Evolutionary conservation across 2,888 invertebrate genomes (phyloP), one percentile per base, ranked within the genome.

Genomic region (Acanthococcus lagerstroemiae): DNA sequence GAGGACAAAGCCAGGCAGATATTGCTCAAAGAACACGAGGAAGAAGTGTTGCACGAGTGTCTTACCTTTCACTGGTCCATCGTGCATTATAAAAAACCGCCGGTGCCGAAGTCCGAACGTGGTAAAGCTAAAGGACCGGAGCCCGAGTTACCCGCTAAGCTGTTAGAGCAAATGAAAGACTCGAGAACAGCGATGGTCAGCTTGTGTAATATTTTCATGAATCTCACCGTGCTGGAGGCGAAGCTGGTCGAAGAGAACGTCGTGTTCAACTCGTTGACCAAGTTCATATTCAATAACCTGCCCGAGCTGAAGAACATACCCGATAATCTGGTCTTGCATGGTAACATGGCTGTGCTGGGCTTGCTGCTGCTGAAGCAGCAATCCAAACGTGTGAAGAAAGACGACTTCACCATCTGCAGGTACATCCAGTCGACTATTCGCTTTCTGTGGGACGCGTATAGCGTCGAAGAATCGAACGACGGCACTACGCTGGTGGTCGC

Each of bases 361-460:
- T 77, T 94, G 22, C 78, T 94, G 17, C 77, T 93, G 44, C 78
- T 93, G 0, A 91, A 92, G 73, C 90, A 91, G 73, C 88, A 88
- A 73, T 84, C 88, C 1, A 87, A 83, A 72, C 85, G 86, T 74
- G 84, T 90, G 0, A 90, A 90, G 75, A 88, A 90, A 74, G 90
- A 90, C 75, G 90, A 91, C 74, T 90, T 90, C 74, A 86, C 90
- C 15, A 90, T 92, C 71, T 91, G 90, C 73, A 84, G 90, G 58
- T 93, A 90, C 74, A 88, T 92, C 69, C 90, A 90, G 75, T 86
- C 89, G 1, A 90, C 91, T 17, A 91, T 94, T 69, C 81, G 92
- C 70, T 94, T 93, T 75, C 78, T 94, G 2, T 94, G 93, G 93
- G 91, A 94, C 78, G 93, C 93, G 0, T 92, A 90, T 75, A 89